Evolutionary conservation across 2,888 invertebrate genomes (phyloP).

Genomic region (Drosophila paranaensis): DNA sequence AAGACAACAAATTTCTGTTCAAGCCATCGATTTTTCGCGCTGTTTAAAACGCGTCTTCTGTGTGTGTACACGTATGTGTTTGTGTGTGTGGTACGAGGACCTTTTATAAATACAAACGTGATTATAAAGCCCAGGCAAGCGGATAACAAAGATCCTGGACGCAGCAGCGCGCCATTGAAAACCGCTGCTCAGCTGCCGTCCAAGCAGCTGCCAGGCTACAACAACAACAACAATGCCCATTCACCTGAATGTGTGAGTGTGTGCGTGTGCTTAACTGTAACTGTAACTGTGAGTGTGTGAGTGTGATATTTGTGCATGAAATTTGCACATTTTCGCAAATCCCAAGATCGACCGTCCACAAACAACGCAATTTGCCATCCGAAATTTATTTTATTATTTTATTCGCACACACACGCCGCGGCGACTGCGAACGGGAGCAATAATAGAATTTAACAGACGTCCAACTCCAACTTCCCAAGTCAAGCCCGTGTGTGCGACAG

Average conservation of each 20-base stretch:
- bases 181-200: slow-evolving; percentile 33
- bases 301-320: slow-evolving; percentile 64
- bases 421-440: slow-evolving; percentile 42
- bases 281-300: slow-evolving; percentile 11
- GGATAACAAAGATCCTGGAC: slow-evolving; percentile 28
- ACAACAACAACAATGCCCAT: slow-evolving; percentile 38
- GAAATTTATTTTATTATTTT: slow-evolving; percentile 30
- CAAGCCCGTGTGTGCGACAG: slow-evolving; percentile 1
- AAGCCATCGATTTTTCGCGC: slow-evolving; percentile 63
- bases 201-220: slow-evolving; percentile 43
- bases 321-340: slow-evolving; percentile 65
- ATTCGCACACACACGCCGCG: slow-evolving; percentile 38
- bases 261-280: slow-evolving; percentile 5
- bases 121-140: slow-evolving; percentile 32
- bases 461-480: slow-evolving; percentile 37
- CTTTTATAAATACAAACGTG: slow-evolving; percentile 22
- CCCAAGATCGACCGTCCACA: slow-evolving; percentile 59
- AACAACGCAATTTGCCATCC: slow-evolving; percentile 71
- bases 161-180: slow-evolving; percentile 36
- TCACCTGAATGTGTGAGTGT: slow-evolving; percentile 41
- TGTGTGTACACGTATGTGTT: slow-evolving; percentile 5
- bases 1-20: slow-evolving; percentile 45
- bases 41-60: slow-evolving; percentile 53
- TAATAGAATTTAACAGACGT: slow-evolving; percentile 71
- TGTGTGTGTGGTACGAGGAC: slow-evolving; percentile 37